Conservation (phyloP, 1,140 invertebrate genomes). For the Plodia interpunctella region DNA sequence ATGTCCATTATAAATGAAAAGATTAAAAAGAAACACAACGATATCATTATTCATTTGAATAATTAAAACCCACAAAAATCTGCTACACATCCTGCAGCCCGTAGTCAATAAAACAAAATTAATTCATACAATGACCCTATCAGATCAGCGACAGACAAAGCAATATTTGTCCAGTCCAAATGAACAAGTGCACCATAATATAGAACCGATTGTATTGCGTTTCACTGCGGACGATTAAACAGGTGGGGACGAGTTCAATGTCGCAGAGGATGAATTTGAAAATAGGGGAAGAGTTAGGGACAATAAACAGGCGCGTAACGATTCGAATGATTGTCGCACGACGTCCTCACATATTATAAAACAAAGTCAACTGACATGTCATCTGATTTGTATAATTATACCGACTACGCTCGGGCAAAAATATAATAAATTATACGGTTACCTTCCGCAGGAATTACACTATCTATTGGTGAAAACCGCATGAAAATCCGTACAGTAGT, state of each 20-base stretch:
- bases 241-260: neutral
- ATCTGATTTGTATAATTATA: too few relatives aligned
- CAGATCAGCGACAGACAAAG: neutral
- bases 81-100: neutral
- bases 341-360: too few relatives aligned
- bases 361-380: too few relatives aligned
- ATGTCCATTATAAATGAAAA: too few relatives aligned
- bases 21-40: too few relatives aligned
- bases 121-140: slow-evolving; percentile 7
- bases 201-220: neutral
- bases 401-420: too few relatives aligned
- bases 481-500: too few relatives aligned
- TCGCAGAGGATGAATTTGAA: neutral
- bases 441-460: too few relatives aligned
- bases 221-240: neutral
- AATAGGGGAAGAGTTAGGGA: neutral
- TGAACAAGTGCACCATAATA: slow-evolving; percentile 7
- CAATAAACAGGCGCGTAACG: neutral
- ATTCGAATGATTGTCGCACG: neutral
- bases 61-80: neutral
- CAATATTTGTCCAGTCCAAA: slow-evolving; percentile 4
- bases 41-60: neutral
- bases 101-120: slow-evolving; percentile 8
- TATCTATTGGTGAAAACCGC: too few relatives aligned
- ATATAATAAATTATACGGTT: too few relatives aligned